Evolutionary conservation across 2,113 vertebrate genomes (phyloP), one percentile per base, ranked within the genome.

Genomic region (Loxodonta africana): DNA sequence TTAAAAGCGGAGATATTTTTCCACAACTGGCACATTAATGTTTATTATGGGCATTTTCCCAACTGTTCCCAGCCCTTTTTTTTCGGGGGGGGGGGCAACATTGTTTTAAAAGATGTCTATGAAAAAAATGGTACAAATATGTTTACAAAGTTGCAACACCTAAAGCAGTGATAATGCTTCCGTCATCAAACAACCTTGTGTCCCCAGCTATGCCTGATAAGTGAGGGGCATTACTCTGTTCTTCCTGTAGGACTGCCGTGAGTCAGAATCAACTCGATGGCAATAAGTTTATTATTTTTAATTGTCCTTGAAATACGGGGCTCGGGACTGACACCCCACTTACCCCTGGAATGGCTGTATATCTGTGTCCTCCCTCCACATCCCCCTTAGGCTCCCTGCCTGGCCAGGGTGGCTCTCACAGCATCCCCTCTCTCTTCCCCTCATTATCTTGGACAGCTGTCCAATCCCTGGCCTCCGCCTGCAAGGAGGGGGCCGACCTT

Each of bases 1-100:
- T 83, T 84, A 67, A 96, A 92, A 82, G 33, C 41, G 90, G 30
- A 48, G 67, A 26, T 60, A 41, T 28, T 92, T 93, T 96, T 30
- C 33, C 53, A 88, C 60, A 74, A n/a, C 28, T 88, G 53, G 63
- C 46, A 78, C 30, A 69, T 69, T 73, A 92, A 57, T 92, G 53
- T 44, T 86, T 85, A 65, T 74, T 63, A 85, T 81, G 30, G 65
- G 15, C 44, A 96, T 93, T 41, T 33, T 53, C 83, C 44, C 41
- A 84, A n/a, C 33, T 83, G 63, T 33, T 85, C 41, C 41, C 80
- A 83, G 62, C 7, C 76, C 67, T 17, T 12, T 78, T 76, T 92
- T 48, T 44, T 71, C 84, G 8, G 18, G 37, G 33, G 73, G 33
- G 33, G 15, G 53, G 53, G 11, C 86, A 88, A 60, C 74, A 65